Percentiles rank a stretch among this genome's conserved stretches.
These are phyloP conservation scores for Cecropterus lyciades DNA, from an alignment of 1,140 invertebrate species.

Conservation along the genomic window DNA sequence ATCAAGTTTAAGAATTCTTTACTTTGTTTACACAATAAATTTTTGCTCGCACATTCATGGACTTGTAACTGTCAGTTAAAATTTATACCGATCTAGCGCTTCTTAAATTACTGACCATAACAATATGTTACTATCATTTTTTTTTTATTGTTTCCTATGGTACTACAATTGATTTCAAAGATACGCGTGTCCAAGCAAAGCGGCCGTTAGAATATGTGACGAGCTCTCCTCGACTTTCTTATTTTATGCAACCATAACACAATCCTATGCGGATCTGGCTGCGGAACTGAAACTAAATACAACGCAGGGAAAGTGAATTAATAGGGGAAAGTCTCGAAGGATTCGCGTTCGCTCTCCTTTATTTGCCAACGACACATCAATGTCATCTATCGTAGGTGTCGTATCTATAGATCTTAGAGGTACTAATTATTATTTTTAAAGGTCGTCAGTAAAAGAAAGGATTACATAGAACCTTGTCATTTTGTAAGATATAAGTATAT, in stretches of 20 bases:
- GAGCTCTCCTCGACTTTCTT: constrained; percentile 20
- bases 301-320: constrained; percentile 77
- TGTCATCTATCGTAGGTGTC: constrained; percentile 22
- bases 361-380: constrained; percentile 43
- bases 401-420: background rate
- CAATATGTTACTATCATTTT: background rate
- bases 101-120: too few species aligned
- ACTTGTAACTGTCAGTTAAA: background rate
- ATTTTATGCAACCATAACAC: constrained; percentile 46
- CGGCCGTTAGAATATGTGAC: background rate
- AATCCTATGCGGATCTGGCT: constrained; percentile 47
- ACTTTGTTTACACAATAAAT: too few species aligned
- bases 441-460: too few species aligned
- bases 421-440: too few species aligned
- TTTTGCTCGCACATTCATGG: too few species aligned
- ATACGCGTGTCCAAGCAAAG: constrained; percentile 12
- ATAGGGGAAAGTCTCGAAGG: constrained; percentile 78
- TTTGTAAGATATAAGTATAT: too few species aligned
- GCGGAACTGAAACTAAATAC: constrained; percentile 50
- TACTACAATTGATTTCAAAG: constrained; percentile 22
- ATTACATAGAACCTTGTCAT: too few species aligned
- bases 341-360: constrained; percentile 63
- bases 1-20: too few species aligned
- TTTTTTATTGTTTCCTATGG: constrained; percentile 1
- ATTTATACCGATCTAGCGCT: too few species aligned